phyloP scores from a whole-genome alignment of 2,797 vertebrate genomes.

The Squalus acanthias region DNA sequence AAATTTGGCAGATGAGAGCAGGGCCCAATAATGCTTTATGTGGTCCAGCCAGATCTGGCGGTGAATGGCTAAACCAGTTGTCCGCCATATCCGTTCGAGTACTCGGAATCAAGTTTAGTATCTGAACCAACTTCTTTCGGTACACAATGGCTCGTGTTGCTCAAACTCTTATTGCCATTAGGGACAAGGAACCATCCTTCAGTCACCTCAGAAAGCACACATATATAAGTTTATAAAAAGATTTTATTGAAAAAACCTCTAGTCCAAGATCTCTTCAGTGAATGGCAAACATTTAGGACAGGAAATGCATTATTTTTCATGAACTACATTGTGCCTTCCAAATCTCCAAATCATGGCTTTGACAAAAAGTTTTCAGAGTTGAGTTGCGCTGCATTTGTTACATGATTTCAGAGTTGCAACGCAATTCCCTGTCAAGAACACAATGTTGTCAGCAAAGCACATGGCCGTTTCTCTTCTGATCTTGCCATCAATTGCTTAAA shows the following conservation, averaged over 20 bases:
- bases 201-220: conserved; percentile 11
- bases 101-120: not conserved
- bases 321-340: conserved; percentile 13
- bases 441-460: not conserved
- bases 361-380: not conserved
- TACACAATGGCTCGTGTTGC: not conserved
- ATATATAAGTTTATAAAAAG: conserved; percentile 31
- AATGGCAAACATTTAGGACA: conserved; percentile 20
- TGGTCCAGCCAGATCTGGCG: too few relatives aligned
- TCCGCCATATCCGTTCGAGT: too few relatives aligned
- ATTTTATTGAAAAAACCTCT: conserved; percentile 38
- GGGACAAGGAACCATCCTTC: not conserved
- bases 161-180: not conserved
- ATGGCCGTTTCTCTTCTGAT: not conserved
- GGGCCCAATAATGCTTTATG: too few relatives aligned
- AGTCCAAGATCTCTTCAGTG: not conserved
- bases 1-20: too few relatives aligned
- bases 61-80: too few relatives aligned
- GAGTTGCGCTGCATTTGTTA: not conserved
- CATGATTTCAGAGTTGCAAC: conserved; percentile 6
- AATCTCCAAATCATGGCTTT: not conserved
- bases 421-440: not conserved
- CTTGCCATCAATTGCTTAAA: not conserved
- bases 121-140: not conserved
- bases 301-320: conserved; percentile 8